Percentiles rank a stretch among this genome's conserved stretches.
Conservation (phyloP, 2,113 vertebrate species). For the Cygnus atratus region DNA sequence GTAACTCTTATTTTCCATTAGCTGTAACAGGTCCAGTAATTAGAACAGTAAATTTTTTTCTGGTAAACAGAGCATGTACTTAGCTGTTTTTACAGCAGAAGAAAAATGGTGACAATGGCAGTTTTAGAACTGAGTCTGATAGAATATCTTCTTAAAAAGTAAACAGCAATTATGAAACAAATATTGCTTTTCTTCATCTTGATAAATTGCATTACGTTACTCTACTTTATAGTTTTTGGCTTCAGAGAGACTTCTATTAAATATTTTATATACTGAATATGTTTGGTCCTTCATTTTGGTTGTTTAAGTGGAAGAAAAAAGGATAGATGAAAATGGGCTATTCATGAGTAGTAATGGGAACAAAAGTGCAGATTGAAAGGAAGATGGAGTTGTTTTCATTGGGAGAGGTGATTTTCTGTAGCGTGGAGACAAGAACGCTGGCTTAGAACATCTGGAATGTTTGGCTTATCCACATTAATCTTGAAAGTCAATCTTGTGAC, state of each 20-base stretch:
- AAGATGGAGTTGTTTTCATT: neutral
- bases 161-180: neutral
- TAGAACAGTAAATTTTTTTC: conserved; percentile 63
- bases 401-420: conserved; percentile 37
- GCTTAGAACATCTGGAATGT: conserved; percentile 52
- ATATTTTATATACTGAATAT: neutral
- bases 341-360: neutral
- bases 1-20: conserved; percentile 51
- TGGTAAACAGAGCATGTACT: neutral
- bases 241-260: neutral
- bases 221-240: neutral
- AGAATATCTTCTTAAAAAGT: neutral
- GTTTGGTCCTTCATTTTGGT: neutral
- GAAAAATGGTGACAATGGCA: conserved; percentile 20
- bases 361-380: neutral
- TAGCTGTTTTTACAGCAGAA: conserved; percentile 37
- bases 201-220: neutral
- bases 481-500: conserved; percentile 26
- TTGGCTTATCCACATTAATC: conserved; percentile 49
- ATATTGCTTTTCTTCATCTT: neutral
- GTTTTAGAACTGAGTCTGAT: neutral
- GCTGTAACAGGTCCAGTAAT: conserved; percentile 46
- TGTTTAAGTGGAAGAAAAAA: neutral
- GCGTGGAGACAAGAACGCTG: neutral
- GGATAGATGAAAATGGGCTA: neutral